Evolutionary conservation across 1,140 invertebrate genomes (phyloP).

Genomic region (Drosophila parvula): DNA sequence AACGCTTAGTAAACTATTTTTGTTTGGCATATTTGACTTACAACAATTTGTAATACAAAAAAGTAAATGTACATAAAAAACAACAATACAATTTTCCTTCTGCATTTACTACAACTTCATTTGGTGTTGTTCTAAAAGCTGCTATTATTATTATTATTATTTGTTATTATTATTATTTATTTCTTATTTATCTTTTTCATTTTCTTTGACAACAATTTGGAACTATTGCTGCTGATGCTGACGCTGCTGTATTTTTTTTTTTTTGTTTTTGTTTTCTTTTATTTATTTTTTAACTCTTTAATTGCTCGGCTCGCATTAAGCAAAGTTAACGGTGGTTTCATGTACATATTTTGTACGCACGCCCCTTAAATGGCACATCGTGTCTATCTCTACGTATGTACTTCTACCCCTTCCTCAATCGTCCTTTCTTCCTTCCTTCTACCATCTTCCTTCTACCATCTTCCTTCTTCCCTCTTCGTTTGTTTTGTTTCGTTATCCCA

Average conservation of each 20-base stretch:
- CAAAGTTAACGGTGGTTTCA: slow-evolving; percentile 65
- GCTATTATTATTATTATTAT: slow-evolving; percentile 31
- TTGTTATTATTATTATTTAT: slow-evolving; percentile 4
- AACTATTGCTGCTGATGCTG: slow-evolving; percentile 39
- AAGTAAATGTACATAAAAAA: slow-evolving; percentile 55
- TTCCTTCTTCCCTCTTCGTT: not conserved
- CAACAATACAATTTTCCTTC: slow-evolving; percentile 52
- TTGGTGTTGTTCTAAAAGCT: slow-evolving; percentile 61
- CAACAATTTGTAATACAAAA: slow-evolving; percentile 54
- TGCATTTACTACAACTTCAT: slow-evolving; percentile 44
- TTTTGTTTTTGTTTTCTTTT: slow-evolving; percentile 12
- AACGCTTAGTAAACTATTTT: slow-evolving; percentile 48
- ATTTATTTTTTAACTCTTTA: slow-evolving; percentile 38
- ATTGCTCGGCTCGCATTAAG: slow-evolving; percentile 56
- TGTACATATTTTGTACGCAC: slow-evolving; percentile 53
- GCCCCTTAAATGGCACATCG: slow-evolving; percentile 29
- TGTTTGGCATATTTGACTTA: slow-evolving; percentile 49
- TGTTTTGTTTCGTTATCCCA: not conserved
- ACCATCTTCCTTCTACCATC: not conserved
- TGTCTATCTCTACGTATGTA: slow-evolving; percentile 14
- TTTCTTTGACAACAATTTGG: slow-evolving; percentile 46
- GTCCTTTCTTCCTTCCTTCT: not conserved
- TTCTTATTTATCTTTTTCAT: not conserved
- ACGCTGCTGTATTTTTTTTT: slow-evolving; percentile 5
- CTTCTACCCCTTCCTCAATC: not conserved